phyloP scores from a whole-genome alignment of 2,113 vertebrate genomes.

The Manacus vitellinus region DNA sequence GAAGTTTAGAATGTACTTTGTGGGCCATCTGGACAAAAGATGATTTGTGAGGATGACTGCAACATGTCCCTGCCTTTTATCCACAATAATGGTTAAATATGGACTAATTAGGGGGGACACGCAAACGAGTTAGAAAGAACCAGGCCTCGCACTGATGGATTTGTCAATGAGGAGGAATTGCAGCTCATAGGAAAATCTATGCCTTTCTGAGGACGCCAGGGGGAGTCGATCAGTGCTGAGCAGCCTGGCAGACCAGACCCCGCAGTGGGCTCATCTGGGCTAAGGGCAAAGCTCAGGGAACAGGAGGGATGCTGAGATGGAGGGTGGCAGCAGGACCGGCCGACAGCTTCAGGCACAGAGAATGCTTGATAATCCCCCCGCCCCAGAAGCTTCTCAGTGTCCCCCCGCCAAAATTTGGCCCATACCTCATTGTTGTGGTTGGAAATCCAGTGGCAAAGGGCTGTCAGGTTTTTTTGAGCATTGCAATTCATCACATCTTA shows the following conservation, averaged over 20 bases:
- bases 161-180: neutral
- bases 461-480: neutral
- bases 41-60: neutral
- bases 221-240: neutral
- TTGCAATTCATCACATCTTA: neutral
- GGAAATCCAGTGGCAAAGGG: neutral
- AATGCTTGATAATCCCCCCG: neutral
- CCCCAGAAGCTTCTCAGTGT: neutral
- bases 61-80: neutral
- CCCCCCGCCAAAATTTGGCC: neutral
- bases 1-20: constrained; percentile 2
- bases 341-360: neutral
- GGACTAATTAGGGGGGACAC: neutral
- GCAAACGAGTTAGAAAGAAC: neutral
- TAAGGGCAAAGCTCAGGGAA: neutral
- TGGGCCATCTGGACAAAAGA: constrained; percentile 38
- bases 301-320: neutral
- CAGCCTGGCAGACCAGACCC: rapidly evolving
- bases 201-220: neutral
- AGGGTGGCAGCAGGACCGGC: neutral
- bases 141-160: neutral
- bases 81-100: neutral
- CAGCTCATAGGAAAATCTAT: neutral
- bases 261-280: neutral
- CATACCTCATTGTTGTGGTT: rapidly evolving